Evolutionary conservation across 2,113 vertebrate species (phyloP).

Genomic region (Scopus umbretta): DNA sequence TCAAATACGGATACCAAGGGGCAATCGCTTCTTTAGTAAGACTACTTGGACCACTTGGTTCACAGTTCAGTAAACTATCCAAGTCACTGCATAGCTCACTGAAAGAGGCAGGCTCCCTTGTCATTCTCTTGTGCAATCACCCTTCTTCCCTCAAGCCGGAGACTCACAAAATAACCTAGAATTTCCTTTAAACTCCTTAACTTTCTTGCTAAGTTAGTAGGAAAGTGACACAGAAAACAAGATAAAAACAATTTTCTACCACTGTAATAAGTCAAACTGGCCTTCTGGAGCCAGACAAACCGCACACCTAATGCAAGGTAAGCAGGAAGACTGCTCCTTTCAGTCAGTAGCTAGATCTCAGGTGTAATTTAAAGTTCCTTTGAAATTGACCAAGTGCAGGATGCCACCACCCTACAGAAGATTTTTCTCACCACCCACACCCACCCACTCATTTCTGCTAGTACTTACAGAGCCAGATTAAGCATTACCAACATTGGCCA

Average conservation of each 20-base stretch:
- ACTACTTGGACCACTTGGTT: not conserved
- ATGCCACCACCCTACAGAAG: not conserved
- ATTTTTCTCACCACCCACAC: not conserved
- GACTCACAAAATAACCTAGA: not conserved
- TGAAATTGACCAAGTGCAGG: not conserved
- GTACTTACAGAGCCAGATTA: not conserved
- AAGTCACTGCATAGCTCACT: not conserved
- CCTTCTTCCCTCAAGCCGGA: not conserved
- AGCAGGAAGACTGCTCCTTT: not conserved
- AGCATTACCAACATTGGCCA: not conserved
- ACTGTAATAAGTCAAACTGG: not conserved
- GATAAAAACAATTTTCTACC: not conserved
- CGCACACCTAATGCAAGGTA: not conserved
- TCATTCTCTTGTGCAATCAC: not conserved
- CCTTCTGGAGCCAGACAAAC: not conserved
- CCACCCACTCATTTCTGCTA: not conserved
- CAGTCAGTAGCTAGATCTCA: not conserved
- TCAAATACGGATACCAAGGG: not conserved
- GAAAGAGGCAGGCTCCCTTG: not conserved
- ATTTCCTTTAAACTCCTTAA: not conserved
- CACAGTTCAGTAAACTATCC: not conserved
- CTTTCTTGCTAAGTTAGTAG: not conserved
- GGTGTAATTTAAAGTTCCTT: not conserved
- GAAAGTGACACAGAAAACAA: not conserved
- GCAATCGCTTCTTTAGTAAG: not conserved